Evolutionary conservation across 2,888 invertebrate species (phyloP).

Genomic region (Eupithecia subfuscata): DNA sequence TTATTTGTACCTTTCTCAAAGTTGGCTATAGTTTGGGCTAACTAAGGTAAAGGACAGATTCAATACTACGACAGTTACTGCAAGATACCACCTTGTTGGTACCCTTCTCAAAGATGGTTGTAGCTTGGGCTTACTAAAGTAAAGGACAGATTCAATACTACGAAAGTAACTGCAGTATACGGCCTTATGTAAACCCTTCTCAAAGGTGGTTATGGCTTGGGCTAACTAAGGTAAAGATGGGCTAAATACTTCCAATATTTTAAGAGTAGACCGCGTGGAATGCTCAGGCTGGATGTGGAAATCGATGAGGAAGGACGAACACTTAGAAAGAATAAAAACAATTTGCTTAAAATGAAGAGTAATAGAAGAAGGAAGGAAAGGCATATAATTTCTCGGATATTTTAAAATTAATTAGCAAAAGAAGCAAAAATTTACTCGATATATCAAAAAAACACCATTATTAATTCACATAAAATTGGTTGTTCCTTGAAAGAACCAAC

Average conservation of each 20-base stretch:
- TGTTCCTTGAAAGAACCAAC: background rate
- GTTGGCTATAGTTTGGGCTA: constrained; percentile 90
- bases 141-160: background rate
- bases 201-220: too few relatives aligned
- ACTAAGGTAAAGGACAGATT: constrained; percentile 22
- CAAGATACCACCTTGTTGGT: too few relatives aligned
- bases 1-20: constrained; percentile 90
- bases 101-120: background rate
- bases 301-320: background rate
- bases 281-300: background rate
- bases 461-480: background rate
- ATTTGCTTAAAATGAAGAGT: background rate
- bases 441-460: background rate
- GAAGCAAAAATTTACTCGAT: background rate
- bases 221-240: too few relatives aligned
- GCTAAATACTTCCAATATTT: background rate
- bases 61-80: background rate
- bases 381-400: background rate
- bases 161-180: background rate
- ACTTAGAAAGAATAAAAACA: background rate
- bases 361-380: background rate
- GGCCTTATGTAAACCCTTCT: background rate
- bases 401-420: background rate
- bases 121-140: background rate
- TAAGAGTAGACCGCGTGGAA: too few relatives aligned